Evolutionary conservation across 2,113 vertebrate genomes (phyloP), one percentile per base, ranked within the genome.

Genomic region (Corythoichthys haematopterus): DNA sequence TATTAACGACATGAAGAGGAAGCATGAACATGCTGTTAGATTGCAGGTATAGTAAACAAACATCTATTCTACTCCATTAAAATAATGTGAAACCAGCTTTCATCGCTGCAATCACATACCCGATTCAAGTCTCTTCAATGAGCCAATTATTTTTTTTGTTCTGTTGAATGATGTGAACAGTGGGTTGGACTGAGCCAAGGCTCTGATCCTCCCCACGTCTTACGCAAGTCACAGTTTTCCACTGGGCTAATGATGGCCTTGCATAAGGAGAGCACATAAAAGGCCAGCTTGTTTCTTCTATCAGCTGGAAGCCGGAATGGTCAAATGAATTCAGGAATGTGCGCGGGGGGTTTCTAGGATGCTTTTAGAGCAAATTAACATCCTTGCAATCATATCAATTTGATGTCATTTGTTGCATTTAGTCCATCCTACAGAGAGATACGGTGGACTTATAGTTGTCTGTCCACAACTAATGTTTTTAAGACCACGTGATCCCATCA

Each of bases 1-100:
- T 87, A 99, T 99, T 91, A 99, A 99, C 48, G 96, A 99, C 87
- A 99, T 99, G 96, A 99, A 99, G 88, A 93, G 97, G 87, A 98
- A 96, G 40, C 97, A 99, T 0, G 97, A 99, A 77, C 96, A 99
- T 0, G 94, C 95, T 0, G 90, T 98, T 16, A 90, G 96, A 71
- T 75, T 98, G 51, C 97, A 99, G 92, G 97, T 98, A 88, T 76
- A 73, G 80, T 14, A 28, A 59, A 20, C 43, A 6, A 15, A 45
- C 28, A 37, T 35, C 28, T 4, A 35, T 56, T 12, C n/a, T 28
- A 58, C 45, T 52, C 38, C 46, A 53, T 15, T 43, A 16, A 58
- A 40, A n/a, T 38, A 10, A 43, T 12, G 46, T 16, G 16, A 10
- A 11, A 64, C 13, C 38, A 9, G 46, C 66, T 65, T 46, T 37